Conservation (phyloP, 1,140 invertebrate species). For the Drosophila arawakana region DNA sequence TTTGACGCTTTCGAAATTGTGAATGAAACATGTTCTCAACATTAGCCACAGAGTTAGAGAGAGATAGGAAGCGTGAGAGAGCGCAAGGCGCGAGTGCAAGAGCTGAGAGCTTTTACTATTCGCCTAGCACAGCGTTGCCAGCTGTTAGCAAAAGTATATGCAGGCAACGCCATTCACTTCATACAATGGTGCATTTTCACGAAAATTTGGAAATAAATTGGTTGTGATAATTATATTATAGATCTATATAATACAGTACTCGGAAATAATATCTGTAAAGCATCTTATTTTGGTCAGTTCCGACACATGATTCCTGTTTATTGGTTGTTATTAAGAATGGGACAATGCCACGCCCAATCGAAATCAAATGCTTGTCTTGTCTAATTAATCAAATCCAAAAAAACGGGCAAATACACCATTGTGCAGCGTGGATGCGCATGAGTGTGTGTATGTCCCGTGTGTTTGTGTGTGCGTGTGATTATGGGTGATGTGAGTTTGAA, state of each 20-base stretch:
- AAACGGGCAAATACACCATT: too few species aligned
- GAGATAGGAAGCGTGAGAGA: constrained; percentile 5
- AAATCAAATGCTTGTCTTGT: too few species aligned
- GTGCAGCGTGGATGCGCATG: constrained; percentile 24
- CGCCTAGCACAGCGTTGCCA: constrained; percentile 55
- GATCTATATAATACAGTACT: too few species aligned
- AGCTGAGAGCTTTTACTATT: constrained; percentile 56
- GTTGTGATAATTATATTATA: too few species aligned
- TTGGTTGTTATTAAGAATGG: too few species aligned
- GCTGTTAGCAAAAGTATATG: constrained; percentile 43
- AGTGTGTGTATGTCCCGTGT: neutral
- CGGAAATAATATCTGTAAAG: too few species aligned
- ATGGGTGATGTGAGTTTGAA: neutral
- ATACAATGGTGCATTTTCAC: too few species aligned
- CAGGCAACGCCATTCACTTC: constrained; percentile 32
- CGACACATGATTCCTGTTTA: too few species aligned
- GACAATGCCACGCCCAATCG: too few species aligned
- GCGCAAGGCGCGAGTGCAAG: neutral
- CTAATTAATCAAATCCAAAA: too few species aligned
- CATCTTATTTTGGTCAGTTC: too few species aligned
- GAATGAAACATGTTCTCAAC: constrained; percentile 61
- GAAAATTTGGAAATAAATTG: too few species aligned
- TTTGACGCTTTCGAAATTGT: constrained; percentile 69
- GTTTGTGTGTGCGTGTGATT: constrained; percentile 30
- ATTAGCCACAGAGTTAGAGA: neutral